Evolutionary conservation across 2,888 invertebrate genomes (phyloP).

Genomic region (Plebejus anna): DNA sequence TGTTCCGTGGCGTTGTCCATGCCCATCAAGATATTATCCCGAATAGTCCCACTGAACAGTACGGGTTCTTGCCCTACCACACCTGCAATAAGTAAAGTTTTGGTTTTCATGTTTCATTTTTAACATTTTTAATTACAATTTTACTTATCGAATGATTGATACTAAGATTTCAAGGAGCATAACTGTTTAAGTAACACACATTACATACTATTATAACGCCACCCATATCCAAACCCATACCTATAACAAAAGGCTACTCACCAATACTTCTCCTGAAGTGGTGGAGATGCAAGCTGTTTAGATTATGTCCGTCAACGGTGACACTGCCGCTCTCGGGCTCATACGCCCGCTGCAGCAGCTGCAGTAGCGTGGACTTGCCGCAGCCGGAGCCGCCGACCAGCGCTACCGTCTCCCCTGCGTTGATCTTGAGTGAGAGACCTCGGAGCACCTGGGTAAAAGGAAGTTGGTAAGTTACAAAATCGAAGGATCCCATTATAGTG

Average conservation of each 20-base stretch:
- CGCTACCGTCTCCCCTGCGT: slow-evolving; percentile 85
- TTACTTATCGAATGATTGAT: no score
- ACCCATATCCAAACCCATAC: no score
- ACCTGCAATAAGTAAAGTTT: slow-evolving; percentile 54
- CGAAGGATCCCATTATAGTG: no score
- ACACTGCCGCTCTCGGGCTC: slow-evolving; percentile 81
- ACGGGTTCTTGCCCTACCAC: slow-evolving; percentile 94
- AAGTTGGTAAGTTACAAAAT: neutral
- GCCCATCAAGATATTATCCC: slow-evolving; percentile 85
- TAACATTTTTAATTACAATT: no score
- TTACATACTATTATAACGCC: no score
- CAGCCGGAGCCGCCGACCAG: slow-evolving; percentile 87
- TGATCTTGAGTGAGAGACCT: slow-evolving; percentile 81
- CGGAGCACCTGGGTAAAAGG: slow-evolving; percentile 78
- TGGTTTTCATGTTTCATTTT: no score
- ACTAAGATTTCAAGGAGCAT: no score
- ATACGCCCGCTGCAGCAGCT: slow-evolving; percentile 87
- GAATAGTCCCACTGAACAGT: slow-evolving; percentile 89
- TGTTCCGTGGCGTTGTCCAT: slow-evolving; percentile 79
- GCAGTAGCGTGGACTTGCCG: slow-evolving; percentile 90
- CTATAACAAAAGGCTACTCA: slow-evolving; percentile 39
- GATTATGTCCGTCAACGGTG: slow-evolving; percentile 81
- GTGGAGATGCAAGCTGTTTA: slow-evolving; percentile 81
- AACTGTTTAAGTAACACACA: no score
- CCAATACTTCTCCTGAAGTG: slow-evolving; percentile 64